Evolutionary conservation across 2,113 vertebrate genomes (phyloP), one percentile per base, ranked within the genome.

Genomic region (Prolemur simus): DNA sequence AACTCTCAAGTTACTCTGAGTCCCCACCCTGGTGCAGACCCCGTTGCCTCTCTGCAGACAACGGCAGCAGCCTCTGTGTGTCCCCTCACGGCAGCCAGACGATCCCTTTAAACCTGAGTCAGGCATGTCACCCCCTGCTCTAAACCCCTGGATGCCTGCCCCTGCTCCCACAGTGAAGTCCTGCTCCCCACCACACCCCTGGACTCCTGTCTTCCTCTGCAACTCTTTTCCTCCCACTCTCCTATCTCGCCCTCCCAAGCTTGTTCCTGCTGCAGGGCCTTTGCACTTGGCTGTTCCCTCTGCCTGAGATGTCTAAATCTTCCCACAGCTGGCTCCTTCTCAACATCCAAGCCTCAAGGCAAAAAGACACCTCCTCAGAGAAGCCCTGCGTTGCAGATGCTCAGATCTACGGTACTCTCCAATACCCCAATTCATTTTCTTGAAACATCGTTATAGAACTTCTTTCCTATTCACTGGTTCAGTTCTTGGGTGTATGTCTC

Each of bases 311-410:
- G 66, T 60, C 60, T 7, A 25, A 39, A 8, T 34, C 87, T 82
- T n/a, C 37, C 87, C 47, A 77, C 13, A 25, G 6, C 39, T 37
- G 47, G 77, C 17, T 78, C 37, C 39, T 77, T 23, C 29, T 78
- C 49, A 73, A 56, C 18, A 39, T 15, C 56, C 64, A 45, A 37
- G 25, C 37, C 66, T 73, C 90, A 64, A 1, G 4, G 8, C 6
- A 60, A 58, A 47, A 47, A 23, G 54, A 58, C 14, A 11, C 37
- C 23, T 63, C 71, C 39, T 80, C 18, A 1, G 29, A 69, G 86
- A 94, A 81, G 69, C 76, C 74, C 82, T 83, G 58, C n/a, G 23
- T 81, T 45, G 76, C 54, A 29, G 78, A 86, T 66, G 60, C 34
- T 80, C 52, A 42, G 69, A 60, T 27, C 63, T 54, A 39, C 10